A percentile compares a stretch with the other conserved stretches of the same genome.
These are phyloP conservation scores for Colinus virginianus DNA, from an alignment of 2,113 vertebrate genomes.

Conservation along the genomic window DNA sequence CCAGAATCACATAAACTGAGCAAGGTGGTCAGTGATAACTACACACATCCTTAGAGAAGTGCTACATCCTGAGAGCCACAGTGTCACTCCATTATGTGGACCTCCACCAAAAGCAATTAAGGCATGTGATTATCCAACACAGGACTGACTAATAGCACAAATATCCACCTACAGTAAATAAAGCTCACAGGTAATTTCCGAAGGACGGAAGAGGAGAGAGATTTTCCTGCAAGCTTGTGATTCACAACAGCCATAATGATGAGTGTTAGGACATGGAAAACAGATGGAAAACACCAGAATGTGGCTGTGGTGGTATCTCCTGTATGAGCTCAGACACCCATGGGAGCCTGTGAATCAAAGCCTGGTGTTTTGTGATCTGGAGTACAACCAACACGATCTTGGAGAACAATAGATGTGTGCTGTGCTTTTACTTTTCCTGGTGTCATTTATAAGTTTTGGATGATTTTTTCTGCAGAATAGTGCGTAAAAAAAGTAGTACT, in stretches of 20 bases:
- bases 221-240: background rate
- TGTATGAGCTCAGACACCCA: background rate
- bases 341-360: background rate
- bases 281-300: background rate
- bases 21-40: background rate
- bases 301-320: background rate
- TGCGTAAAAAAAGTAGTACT: background rate
- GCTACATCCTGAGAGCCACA: background rate
- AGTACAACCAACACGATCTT: background rate
- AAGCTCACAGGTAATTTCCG: background rate
- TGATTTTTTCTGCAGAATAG: background rate
- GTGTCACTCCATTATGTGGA: background rate
- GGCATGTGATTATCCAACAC: background rate
- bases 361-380: background rate
- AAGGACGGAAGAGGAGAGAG: background rate
- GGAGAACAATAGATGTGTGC: accelerated
- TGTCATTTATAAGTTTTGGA: background rate
- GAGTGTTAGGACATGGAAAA: background rate
- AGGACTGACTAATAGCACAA: background rate
- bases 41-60: background rate
- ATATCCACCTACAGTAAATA: background rate
- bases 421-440: background rate
- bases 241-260: background rate
- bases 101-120: background rate
- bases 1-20: background rate